Evolutionary conservation across 2,888 invertebrate species (phyloP).

Genomic region (Scaptomyza caliginosa): DNA sequence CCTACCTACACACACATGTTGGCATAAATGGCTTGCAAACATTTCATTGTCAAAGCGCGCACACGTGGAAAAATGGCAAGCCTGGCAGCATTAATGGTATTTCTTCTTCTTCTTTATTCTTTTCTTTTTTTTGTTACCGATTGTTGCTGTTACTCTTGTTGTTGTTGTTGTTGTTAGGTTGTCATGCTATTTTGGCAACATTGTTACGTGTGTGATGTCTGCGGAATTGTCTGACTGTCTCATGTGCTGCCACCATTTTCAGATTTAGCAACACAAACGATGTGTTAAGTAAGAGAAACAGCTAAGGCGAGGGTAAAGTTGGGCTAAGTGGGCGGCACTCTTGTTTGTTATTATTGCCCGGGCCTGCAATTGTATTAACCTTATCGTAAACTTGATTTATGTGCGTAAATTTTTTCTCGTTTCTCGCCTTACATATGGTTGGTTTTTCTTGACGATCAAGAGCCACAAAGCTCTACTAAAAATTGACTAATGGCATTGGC

Average conservation of each 20-base stretch:
- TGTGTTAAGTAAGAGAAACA: slow-evolving; percentile 60
- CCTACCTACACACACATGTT: slow-evolving; percentile 15
- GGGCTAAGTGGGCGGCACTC: neutral
- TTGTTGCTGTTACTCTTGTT: slow-evolving; percentile 27
- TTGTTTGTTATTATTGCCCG: slow-evolving; percentile 29
- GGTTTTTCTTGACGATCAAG: slow-evolving; percentile 39
- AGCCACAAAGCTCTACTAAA: slow-evolving; percentile 16
- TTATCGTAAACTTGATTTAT: slow-evolving; percentile 71
- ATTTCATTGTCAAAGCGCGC: slow-evolving; percentile 71
- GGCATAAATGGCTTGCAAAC: slow-evolving; percentile 43
- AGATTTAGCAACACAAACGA: slow-evolving; percentile 57
- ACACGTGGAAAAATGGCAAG: slow-evolving; percentile 66
- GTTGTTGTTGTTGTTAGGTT: slow-evolving; percentile 45
- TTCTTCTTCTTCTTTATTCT: too few species aligned
- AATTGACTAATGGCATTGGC: slow-evolving; percentile 50
- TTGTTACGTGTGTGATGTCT: slow-evolving; percentile 65
- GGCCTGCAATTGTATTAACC: slow-evolving; percentile 64
- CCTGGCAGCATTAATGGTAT: slow-evolving; percentile 61
- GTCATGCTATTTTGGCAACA: slow-evolving; percentile 73
- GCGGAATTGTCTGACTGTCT: slow-evolving; percentile 53
- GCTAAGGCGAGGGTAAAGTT: neutral
- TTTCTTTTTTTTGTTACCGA: slow-evolving; percentile 24
- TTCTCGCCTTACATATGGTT: slow-evolving; percentile 7
- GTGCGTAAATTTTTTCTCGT: slow-evolving; percentile 51
- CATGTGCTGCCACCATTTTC: slow-evolving; percentile 33